phyloP scores from a whole-genome alignment of 2,113 vertebrate species.

The Ochotona curzoniae region DNA sequence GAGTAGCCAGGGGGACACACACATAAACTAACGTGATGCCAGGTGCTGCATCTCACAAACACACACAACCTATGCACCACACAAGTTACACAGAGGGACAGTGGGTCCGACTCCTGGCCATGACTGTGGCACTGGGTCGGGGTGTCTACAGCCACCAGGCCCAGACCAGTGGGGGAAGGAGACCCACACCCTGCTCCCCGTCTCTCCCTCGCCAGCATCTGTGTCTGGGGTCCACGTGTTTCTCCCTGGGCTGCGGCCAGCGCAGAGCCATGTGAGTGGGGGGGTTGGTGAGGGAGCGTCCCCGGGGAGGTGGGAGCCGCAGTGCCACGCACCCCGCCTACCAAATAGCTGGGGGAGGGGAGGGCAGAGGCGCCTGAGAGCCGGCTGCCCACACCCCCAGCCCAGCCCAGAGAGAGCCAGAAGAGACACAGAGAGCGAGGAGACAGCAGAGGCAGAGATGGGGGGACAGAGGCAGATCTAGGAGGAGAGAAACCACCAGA shows the following conservation, averaged over 20 bases:
- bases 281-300: constrained; percentile 63
- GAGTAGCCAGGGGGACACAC: not conserved
- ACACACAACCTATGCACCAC: not conserved
- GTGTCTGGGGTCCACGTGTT: not conserved
- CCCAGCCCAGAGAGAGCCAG: not conserved
- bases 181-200: not conserved
- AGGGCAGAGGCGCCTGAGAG: not conserved
- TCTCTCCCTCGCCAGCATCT: not conserved
- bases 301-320: constrained; percentile 77
- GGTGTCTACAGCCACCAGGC: not conserved
- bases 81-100: not conserved
- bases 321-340: constrained; percentile 80
- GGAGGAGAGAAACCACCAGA: not conserved
- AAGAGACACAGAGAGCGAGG: not conserved
- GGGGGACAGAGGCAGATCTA: constrained; percentile 63
- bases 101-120: not conserved
- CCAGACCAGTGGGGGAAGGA: not conserved
- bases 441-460: not conserved
- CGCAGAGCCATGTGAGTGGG: constrained; percentile 20
- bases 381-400: not conserved
- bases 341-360: constrained; percentile 73
- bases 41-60: not conserved
- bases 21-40: not conserved
- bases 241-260: constrained; percentile 70
- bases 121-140: not conserved